Base-by-base conservation (phyloP, 2,113 vertebrate genomes). In the Hypocryptadius cinnamomeus region DNA sequence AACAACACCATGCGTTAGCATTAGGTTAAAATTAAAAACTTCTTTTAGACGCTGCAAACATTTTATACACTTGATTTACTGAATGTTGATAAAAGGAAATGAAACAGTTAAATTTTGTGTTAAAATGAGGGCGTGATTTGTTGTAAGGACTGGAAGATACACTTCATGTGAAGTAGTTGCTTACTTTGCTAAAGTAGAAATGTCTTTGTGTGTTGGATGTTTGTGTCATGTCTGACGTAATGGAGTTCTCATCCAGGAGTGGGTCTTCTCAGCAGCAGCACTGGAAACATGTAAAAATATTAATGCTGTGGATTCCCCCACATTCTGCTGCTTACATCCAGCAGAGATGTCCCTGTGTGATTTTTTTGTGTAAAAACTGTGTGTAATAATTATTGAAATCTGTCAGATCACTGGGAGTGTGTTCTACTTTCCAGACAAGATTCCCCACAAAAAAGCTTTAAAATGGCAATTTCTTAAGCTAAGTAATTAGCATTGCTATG, bases 1-100 rank as follows among this genome's bases (percentile, higher is more conserved):
- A 90, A 85, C 47, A 92, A 94, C 97, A 79, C 35, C 50, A 22
- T 88, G 93, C 90, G 68, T 82, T 89, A 91, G 89, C 39, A 66
- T 81, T 80, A 11, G 11, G 12, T 30, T 45, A 23, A 69, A 81
- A 74, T 71, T 13, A 90, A 63, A 18, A 83, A 73, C 40, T 79
- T 54, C 70, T 90, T 89, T 76, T 47, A 72, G 70, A 18, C 28
- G 33, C 69, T 24, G 4, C 30, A 89, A 47, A 45, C 35, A 10
- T 95, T 95, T 94, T 81, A 39, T 77, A 33, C 76, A 6, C 6
- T 47, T 53, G 64, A 45, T 93, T 64, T 51, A 27, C 42, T 37
- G 56, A 54, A 45, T 70, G 16, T 54, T 72, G 78, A 39, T 66
- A 40, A 66, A 60, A 60, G 48, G 68, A 91, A 80, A 31, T 23